Base-by-base conservation (phyloP, 2,888 invertebrate genomes). In the Epinotia ramella region DNA sequence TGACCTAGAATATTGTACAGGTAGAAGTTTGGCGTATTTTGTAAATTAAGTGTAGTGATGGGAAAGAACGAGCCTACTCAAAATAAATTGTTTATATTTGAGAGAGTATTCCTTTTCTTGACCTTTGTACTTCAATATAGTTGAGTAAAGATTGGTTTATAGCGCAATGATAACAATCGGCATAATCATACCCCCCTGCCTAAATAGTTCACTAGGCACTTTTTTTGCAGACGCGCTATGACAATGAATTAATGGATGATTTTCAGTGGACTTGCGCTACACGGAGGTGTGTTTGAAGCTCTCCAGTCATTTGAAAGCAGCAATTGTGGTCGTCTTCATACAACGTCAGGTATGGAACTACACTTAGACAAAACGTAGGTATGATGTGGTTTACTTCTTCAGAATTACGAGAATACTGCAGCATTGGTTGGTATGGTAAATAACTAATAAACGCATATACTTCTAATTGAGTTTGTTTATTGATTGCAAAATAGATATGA, bases 401-500 rank as follows among this genome's bases (percentile, higher is more conserved):
- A 40, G 9, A 40, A 9, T 7, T 6, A 33, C 0, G 40, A 40
- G 40, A 40, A 9, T 40, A 7, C 6, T 9, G 40, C n/a, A n/a
- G n/a, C n/a, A 53, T 16, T 49, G 66, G 18, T 53, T 56, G 53
- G 66, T 66, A 53, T 28, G 4, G n/a, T n/a, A n/a, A 49, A 18
- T 71, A 78, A 78, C 80, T 60, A 56, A 71, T 70, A 65, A 74
- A 77, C n/a, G 28, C 57, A 20, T 66, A 72, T 46, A 60, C 49
- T 20, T 70, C 85, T 78, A 89, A 78, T 78, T 83, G 62, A 87
- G 86, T 88, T 88, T 90, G 87, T 91, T 92, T 79, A 91, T 80
- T 77, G 89, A 84, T 79, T 92, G 92, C 78, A 93, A 84, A 79
- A 94, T 87, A 53, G 95, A 94, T 64, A 88, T 85, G 49, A 94